A percentile compares a stretch with the other conserved stretches of the same genome.
Evolutionary conservation across 1,140 invertebrate genomes (phyloP).

Genomic region (Platyscapa corneri): DNA sequence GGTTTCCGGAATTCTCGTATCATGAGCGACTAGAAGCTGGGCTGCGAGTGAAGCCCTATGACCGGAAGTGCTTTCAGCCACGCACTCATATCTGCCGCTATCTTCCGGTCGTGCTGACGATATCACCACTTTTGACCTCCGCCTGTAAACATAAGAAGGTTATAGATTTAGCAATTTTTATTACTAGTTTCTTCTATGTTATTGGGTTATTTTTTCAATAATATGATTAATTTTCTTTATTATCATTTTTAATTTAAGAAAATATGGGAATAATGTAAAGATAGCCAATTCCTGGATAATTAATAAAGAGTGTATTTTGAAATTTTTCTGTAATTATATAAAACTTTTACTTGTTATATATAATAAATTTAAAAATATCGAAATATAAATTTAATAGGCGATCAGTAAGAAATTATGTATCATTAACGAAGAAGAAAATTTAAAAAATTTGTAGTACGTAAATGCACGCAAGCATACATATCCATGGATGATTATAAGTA

Average conservation of each 20-base stretch:
- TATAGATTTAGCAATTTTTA: background rate
- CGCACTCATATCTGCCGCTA: slow-evolving; percentile 84
- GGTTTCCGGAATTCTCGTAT: slow-evolving; percentile 74
- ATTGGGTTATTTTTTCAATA: background rate
- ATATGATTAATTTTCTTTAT: background rate
- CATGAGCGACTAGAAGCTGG: slow-evolving; percentile 77
- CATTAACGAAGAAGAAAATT: background rate
- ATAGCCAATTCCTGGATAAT: too few relatives aligned
- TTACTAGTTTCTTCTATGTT: background rate
- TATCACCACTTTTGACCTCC: slow-evolving; percentile 85
- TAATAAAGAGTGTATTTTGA: background rate
- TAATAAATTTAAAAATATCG: too few relatives aligned
- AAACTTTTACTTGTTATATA: too few relatives aligned
- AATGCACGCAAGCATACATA: too few relatives aligned
- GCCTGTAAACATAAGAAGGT: slow-evolving; percentile 73
- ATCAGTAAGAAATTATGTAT: too few relatives aligned
- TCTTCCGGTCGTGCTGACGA: slow-evolving; percentile 81
- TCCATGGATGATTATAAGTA: too few relatives aligned
- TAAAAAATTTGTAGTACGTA: background rate
- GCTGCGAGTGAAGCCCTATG: slow-evolving; percentile 75
- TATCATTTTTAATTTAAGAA: background rate
- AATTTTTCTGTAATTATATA: background rate
- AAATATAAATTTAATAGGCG: too few relatives aligned
- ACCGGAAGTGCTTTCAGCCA: slow-evolving; percentile 78
- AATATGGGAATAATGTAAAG: too few relatives aligned